Evolutionary conservation across 1,140 invertebrate genomes (phyloP).

Genomic region (Helicoverpa armigera): DNA sequence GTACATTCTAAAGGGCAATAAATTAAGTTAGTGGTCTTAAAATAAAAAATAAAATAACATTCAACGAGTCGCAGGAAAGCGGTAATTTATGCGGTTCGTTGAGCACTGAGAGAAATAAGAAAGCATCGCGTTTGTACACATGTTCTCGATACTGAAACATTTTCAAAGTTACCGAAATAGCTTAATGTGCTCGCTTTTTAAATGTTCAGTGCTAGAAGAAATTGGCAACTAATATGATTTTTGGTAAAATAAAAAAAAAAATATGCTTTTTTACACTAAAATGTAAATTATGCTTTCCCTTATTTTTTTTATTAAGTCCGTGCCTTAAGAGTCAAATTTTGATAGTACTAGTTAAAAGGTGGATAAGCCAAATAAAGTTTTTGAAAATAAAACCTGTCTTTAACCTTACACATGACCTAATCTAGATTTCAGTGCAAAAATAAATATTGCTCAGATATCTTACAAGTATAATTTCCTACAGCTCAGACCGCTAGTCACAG

Average conservation of each 20-base stretch:
- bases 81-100: constrained; percentile 69
- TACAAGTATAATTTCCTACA: constrained; percentile 11
- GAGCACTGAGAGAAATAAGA: constrained; percentile 62
- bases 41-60: constrained; percentile 62
- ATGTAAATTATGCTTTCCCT: too few relatives aligned
- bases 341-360: too few relatives aligned
- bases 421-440: neutral
- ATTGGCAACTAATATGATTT: too few relatives aligned
- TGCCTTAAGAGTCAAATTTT: too few relatives aligned
- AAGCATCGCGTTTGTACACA: constrained; percentile 58
- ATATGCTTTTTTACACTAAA: too few relatives aligned
- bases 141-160: constrained; percentile 49
- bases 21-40: constrained; percentile 60
- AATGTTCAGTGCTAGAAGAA: too few relatives aligned
- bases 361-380: too few relatives aligned
- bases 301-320: too few relatives aligned
- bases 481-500: neutral
- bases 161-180: constrained; percentile 14
- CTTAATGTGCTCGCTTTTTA: too few relatives aligned
- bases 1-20: constrained; percentile 57
- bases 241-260: too few relatives aligned
- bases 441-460: neutral
- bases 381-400: too few relatives aligned
- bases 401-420: neutral
- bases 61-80: constrained; percentile 65